phyloP scores from a whole-genome alignment of 1,140 invertebrate species.

The Hylaeus volcanicus region DNA sequence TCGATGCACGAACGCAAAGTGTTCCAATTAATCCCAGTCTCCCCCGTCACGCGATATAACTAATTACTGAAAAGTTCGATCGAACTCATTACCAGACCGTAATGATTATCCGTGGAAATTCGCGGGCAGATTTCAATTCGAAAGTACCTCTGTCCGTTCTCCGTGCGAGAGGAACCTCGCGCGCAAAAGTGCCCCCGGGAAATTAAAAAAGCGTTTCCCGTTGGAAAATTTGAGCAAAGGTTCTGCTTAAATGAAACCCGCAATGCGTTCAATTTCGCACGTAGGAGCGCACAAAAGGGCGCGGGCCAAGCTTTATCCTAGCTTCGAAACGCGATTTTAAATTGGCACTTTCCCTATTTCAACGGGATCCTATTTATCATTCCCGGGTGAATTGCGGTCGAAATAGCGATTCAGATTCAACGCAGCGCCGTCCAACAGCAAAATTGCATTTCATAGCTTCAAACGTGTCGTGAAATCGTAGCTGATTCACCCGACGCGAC shows the following conservation, averaged over 20 bases:
- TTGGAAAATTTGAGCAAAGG: neutral
- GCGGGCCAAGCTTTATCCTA: neutral
- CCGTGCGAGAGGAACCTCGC: neutral
- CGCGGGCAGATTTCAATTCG: too few species aligned
- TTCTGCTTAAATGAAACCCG: neutral
- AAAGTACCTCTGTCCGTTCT: neutral
- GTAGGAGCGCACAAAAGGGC: too few species aligned
- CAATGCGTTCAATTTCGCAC: neutral
- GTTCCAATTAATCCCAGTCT: too few species aligned
- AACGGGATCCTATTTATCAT: neutral
- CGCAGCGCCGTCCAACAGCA: constrained; percentile 3
- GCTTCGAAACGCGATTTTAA: neutral
- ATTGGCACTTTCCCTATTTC: neutral
- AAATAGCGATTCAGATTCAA: constrained; percentile 24
- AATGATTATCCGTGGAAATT: neutral
- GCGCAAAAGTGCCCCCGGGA: neutral
- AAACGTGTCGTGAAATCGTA: constrained; percentile 27
- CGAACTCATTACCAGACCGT: neutral
- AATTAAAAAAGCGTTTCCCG: neutral
- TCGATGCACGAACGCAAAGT: too few species aligned
- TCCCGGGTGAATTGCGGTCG: neutral
- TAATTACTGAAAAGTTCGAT: neutral
- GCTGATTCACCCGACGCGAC: constrained; percentile 16
- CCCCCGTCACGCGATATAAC: neutral
- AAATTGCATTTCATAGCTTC: constrained; percentile 6